phyloP scores from a whole-genome alignment of 2,888 invertebrate species.

The Slavum lentiscoides region DNA sequence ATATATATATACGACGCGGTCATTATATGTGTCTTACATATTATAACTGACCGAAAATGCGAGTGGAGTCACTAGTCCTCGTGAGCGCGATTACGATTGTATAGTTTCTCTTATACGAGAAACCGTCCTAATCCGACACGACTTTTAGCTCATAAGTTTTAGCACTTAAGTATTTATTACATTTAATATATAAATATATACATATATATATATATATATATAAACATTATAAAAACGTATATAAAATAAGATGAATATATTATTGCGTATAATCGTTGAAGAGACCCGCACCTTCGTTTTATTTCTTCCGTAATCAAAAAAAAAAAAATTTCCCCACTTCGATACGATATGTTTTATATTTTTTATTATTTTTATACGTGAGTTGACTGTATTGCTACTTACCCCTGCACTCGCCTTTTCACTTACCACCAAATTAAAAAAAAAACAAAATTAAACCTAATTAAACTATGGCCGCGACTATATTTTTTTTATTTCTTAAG shows the following conservation, averaged over 20 bases:
- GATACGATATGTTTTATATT: neutral
- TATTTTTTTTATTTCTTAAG: neutral
- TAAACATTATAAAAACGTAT: neutral
- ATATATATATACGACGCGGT: conserved; percentile 7
- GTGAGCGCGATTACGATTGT: conserved; percentile 47
- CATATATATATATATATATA: neutral
- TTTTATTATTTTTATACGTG: neutral
- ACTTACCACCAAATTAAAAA: neutral
- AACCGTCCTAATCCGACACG: conserved; percentile 46
- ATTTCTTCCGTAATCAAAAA: too few species aligned
- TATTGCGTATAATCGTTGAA: too few species aligned
- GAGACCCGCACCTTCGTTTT: too few species aligned
- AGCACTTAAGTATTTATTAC: conserved; percentile 20
- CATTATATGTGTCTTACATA: neutral
- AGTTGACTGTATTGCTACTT: neutral
- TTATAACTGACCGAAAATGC: neutral
- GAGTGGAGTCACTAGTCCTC: conserved; percentile 45
- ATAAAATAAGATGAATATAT: conserved; percentile 9
- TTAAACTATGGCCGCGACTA: neutral
- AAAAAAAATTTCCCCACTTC: neutral
- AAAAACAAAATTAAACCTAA: neutral
- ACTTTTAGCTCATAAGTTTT: conserved; percentile 36
- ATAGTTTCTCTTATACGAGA: conserved; percentile 22
- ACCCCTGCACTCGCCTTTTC: too few species aligned
- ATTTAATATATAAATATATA: neutral